Evolutionary conservation across 2,888 invertebrate species (phyloP).

Genomic region (Margaritifera margaritifera): DNA sequence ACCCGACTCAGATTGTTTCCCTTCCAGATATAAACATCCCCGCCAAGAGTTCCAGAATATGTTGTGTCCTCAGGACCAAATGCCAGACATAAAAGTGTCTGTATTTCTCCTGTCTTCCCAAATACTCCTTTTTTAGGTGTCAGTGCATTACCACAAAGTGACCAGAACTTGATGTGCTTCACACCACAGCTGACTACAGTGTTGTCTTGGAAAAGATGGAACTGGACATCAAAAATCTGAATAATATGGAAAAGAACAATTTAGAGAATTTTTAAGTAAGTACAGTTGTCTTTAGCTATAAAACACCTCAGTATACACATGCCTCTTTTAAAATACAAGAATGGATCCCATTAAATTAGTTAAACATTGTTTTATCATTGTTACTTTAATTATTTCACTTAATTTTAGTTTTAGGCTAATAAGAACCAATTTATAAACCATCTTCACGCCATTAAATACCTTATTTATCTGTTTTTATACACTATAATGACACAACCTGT

Average conservation of each 20-base stretch:
- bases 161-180: conserved; percentile 74
- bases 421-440: no score
- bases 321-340: no score
- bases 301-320: no score
- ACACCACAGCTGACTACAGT: conserved; percentile 71
- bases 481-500: no score
- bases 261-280: no score
- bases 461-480: no score
- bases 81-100: conserved; percentile 70
- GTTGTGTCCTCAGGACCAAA: conserved; percentile 67
- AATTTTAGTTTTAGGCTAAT: no score
- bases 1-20: conserved; percentile 66
- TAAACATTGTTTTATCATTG: no score
- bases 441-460: no score
- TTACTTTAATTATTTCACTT: no score
- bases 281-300: no score
- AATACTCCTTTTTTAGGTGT: conserved; percentile 71
- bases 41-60: conserved; percentile 72
- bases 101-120: conserved; percentile 72
- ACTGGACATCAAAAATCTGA: conserved; percentile 72
- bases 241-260: conserved; percentile 1
- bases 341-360: no score
- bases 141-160: conserved; percentile 71
- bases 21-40: conserved; percentile 73
- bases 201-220: conserved; percentile 63